Base-by-base conservation (phyloP, 2,797 vertebrate species). In the Clarias fuscus region DNA sequence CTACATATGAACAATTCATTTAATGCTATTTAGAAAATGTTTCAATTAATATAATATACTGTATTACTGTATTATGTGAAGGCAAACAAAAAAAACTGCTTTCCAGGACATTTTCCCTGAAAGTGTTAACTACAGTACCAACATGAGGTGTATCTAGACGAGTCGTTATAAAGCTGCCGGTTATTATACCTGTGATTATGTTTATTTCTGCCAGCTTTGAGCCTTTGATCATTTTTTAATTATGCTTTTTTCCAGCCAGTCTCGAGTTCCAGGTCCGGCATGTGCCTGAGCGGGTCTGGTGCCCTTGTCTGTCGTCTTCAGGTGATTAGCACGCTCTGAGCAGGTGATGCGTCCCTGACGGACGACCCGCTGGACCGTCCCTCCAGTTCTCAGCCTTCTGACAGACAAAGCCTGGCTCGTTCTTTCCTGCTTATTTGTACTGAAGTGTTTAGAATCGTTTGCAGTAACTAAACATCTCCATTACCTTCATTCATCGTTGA, bases 361-460 rank as follows among this genome's bases (percentile, higher is more conserved):
- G 22, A 27, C 40, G 37, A 11, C 13, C 22, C n/a, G 13, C 13
- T 40, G 77, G 64, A 64, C 14, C 13, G 2, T 17, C 33, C 1
- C 13, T n/a, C 24, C 14, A 17, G 37, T 81, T 48, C 61, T 81
- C 79, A 20, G 40, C 37, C 8, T 27, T 65, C 22, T 4, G 61
- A 27, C 7, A 65, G 18, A 80, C 37, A 43, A 80, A 65, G 22
- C 7, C 37, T 15, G 58, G 5, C 59, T 20, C 22, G 40, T 15
- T 81, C 62, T 81, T 81, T 64, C 79, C 79, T 30, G 79, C 24
- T 81, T 65, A 81, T 81, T 82, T 82, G 71, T 76, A 70, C 68
- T 24, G 72, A 73, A 59, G 3, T 27, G 1, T 58, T 76, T 20
- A 72, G 40, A 53, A 40, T 18, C 85, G 33, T 86, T 73, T 30